Conservation (phyloP, 2,113 vertebrate species). For the Cynopterus brachyotis region DNA sequence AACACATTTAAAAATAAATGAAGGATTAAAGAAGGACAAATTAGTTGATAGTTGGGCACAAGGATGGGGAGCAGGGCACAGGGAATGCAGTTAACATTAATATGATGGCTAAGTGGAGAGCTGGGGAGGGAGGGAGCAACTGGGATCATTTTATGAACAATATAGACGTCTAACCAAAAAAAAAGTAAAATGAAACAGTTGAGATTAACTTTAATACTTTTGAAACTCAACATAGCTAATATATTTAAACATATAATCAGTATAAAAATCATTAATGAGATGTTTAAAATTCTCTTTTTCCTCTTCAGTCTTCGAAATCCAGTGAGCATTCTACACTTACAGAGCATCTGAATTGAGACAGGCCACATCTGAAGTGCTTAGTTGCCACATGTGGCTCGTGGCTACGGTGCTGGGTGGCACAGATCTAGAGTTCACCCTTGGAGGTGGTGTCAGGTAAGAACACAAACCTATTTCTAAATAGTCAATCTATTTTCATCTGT, state of each 20-base stretch:
- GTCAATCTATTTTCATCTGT: not conserved
- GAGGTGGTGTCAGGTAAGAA: not conserved
- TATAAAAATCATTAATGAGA: constrained; percentile 16
- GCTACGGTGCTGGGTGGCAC: not conserved
- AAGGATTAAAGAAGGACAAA: too few species aligned
- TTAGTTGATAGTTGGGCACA: too few species aligned
- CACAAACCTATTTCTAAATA: not conserved
- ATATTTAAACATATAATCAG: not conserved
- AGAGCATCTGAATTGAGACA: not conserved
- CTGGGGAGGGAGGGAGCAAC: too few species aligned
- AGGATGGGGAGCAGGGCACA: too few species aligned
- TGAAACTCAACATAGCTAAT: constrained; percentile 4
- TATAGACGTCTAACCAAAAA: too few species aligned
- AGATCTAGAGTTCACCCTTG: not conserved
- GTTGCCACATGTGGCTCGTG: not conserved
- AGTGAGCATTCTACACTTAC: not conserved
- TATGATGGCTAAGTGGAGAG: too few species aligned
- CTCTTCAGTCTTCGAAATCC: not conserved
- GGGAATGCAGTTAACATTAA: too few species aligned
- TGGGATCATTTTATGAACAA: too few species aligned
- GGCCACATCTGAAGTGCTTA: not conserved
- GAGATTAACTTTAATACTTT: constrained; percentile 53
- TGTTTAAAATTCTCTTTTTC: not conserved
- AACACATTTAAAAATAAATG: not conserved
- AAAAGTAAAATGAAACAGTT: not conserved